Percentiles rank a stretch among this genome's conserved stretches.
Evolutionary conservation across 1,140 invertebrate genomes (phyloP).

Genomic region (Agraylea sexmaculata): DNA sequence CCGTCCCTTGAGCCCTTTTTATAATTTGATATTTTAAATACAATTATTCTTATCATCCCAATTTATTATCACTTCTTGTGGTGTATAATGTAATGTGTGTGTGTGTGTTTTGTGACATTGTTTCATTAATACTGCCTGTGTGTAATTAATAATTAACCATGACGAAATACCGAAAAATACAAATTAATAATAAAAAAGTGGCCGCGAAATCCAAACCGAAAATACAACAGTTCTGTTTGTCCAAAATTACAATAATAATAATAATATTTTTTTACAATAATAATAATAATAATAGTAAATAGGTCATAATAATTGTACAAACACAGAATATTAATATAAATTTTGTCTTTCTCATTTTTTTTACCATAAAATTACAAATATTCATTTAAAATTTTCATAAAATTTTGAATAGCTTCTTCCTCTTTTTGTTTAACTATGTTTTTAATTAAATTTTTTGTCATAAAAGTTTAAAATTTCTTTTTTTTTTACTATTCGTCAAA

Average conservation of each 20-base stretch:
- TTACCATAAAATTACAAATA: slow-evolving; percentile 22
- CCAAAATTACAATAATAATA: slow-evolving; percentile 34
- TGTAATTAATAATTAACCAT: no score
- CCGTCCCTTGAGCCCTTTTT: no score
- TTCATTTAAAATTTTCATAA: slow-evolving; percentile 23
- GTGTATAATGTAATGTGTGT: no score
- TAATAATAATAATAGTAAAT: no score
- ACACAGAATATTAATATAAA: slow-evolving; percentile 23
- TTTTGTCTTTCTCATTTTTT: no score
- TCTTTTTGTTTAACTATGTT: slow-evolving; percentile 21
- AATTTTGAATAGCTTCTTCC: slow-evolving; percentile 26
- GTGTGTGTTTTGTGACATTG: slow-evolving; percentile 3
- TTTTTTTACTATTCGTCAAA: no score
- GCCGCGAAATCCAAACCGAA: background rate
- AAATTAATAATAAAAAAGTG: background rate
- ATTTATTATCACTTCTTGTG: no score
- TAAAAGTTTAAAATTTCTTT: no score
- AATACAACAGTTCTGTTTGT: slow-evolving; percentile 2
- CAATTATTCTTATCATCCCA: no score
- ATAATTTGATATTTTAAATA: no score
- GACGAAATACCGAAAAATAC: background rate
- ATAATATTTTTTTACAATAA: slow-evolving; percentile 33
- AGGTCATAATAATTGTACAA: slow-evolving; percentile 22
- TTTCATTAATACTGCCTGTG: background rate
- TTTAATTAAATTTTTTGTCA: slow-evolving; percentile 29